Percentiles rank a stretch among this genome's conserved stretches.
Evolutionary conservation across 2,888 invertebrate species (phyloP).

Genomic region (Schizotus pectinicornis): DNA sequence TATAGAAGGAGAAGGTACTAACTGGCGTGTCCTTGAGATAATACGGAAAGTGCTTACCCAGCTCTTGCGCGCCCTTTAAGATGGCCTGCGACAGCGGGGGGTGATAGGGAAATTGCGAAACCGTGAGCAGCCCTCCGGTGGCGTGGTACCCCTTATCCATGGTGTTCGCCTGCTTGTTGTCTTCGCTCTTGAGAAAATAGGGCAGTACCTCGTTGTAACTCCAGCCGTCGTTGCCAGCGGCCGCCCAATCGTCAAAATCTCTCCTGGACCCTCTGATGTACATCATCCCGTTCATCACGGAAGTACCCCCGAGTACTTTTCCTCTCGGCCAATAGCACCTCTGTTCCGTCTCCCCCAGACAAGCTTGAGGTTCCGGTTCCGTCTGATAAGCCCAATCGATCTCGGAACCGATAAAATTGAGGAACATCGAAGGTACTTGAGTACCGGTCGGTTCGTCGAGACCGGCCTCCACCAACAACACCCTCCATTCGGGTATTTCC

Average conservation of each 20-base stretch:
- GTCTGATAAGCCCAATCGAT: constrained; percentile 90
- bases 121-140: constrained; percentile 77
- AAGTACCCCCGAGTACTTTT: constrained; percentile 89
- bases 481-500: constrained; percentile 75
- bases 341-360: constrained; percentile 72
- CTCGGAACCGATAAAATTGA: constrained; percentile 83
- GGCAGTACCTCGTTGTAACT: constrained; percentile 87
- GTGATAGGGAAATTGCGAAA: constrained; percentile 84
- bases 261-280: constrained; percentile 87
- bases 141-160: constrained; percentile 81
- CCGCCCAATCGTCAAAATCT: constrained; percentile 90
- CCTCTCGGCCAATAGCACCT: constrained; percentile 87
- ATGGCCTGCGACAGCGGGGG: constrained; percentile 82
- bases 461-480: constrained; percentile 77
- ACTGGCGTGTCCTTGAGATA: too few species aligned
- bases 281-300: constrained; percentile 96
- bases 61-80: constrained; percentile 77
- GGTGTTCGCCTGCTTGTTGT: constrained; percentile 72
- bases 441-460: constrained; percentile 87
- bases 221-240: constrained; percentile 87
- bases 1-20: too few species aligned
- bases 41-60: constrained; percentile 64
- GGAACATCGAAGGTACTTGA: constrained; percentile 88
- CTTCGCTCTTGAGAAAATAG: constrained; percentile 86
- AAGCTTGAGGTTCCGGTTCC: constrained; percentile 79